Evolutionary conservation across 2,113 vertebrate species (phyloP).

Genomic region (Etheostoma spectabile): DNA sequence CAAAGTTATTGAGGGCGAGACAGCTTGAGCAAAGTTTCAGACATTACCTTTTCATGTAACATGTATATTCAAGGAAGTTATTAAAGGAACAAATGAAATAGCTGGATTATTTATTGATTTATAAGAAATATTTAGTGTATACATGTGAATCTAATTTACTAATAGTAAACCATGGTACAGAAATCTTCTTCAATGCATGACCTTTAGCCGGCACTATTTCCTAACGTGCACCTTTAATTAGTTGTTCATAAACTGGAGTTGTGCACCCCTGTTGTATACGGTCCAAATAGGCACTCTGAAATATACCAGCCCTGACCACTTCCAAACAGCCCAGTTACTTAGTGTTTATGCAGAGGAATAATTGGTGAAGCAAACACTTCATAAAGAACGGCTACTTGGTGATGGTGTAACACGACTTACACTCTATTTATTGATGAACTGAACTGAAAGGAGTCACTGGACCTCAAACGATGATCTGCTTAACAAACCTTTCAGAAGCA

Average conservation of each 20-base stretch:
- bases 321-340: constrained; percentile 53
- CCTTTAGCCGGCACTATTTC: not conserved
- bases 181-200: not conserved
- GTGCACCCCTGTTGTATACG: constrained; percentile 56
- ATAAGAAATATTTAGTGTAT: not conserved
- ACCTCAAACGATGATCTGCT: constrained; percentile 19
- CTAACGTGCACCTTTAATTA: not conserved
- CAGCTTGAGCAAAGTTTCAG: constrained; percentile 17
- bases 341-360: constrained; percentile 44
- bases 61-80: not conserved
- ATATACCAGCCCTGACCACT: constrained; percentile 39
- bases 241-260: constrained; percentile 59
- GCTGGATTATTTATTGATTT: not conserved
- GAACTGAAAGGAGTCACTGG: constrained; percentile 31
- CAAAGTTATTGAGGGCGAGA: constrained; percentile 14
- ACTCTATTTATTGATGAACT: constrained; percentile 24
- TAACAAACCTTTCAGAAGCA: constrained; percentile 17
- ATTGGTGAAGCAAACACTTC: constrained; percentile 71
- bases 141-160: not conserved
- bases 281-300: constrained; percentile 40
- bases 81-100: constrained; percentile 10
- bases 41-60: not conserved
- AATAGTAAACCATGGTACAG: not conserved
- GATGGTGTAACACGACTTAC: constrained; percentile 38
- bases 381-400: constrained; percentile 69